Evolutionary conservation across 2,888 invertebrate genomes (phyloP), one percentile per base, ranked within the genome.

Genomic region (Philaethria dido): DNA sequence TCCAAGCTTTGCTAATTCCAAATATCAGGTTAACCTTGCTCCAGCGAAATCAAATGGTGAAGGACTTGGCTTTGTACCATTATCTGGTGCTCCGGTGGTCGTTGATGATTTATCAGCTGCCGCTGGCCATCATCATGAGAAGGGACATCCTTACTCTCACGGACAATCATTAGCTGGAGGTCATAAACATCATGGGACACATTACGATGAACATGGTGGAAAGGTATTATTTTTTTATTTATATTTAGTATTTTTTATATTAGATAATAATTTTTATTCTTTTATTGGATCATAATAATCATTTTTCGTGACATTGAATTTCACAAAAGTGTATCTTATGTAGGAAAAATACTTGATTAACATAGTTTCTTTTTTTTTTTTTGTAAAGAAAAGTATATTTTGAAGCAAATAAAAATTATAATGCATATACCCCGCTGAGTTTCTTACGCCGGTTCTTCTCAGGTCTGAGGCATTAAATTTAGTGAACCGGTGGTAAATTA

Each of bases 171-270:
- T 89, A 2, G 94, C 93, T 0, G 94, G 93, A 0, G 95, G 95
- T 0, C 89, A 93, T 45, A 86, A 89, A 16, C 89, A 94, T 20
- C 93, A 94, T 52, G 87, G 85, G 0, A 90, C 92, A 18, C 93
- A 94, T 71, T 86, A 93, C 69, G 89, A 85, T 0, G 87, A 92
- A 8, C 93, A 93, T 69, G 94, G 94, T 6, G 93, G 93, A 25
- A 93, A 94, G 88, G 93, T 92, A 50, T 68, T 62, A 47, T 72
- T 18, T 18, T 16, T 22, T 29, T n/a, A 3, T 20, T 52, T 33
- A 29, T 29, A 29, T 29, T n/a, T n/a, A n/a, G n/a, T 25, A n/a
- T 3, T 50, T 25, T 6, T 5, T 22, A 25, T 9, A 5, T 48
- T 48, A 22, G 6, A 2, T 3, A 50, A 25, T n/a, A 50, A 25